Evolutionary conservation across 2,888 invertebrate species (phyloP), one percentile per base, ranked within the genome.

Genomic region (Polymixis flavicincta): DNA sequence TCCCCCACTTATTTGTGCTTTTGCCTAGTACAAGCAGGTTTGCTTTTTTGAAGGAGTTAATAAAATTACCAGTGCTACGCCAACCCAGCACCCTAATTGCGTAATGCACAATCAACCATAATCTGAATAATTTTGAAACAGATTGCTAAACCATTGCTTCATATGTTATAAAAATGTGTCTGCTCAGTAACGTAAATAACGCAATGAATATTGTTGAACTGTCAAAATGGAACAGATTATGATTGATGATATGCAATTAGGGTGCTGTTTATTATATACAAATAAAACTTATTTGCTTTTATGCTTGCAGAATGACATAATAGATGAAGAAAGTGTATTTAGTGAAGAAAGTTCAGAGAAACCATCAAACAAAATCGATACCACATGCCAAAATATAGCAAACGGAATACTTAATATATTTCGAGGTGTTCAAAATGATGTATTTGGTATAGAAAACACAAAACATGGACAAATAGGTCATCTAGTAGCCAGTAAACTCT

Each of bases 391-490:
- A 80, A 89, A 86, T 73, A 82, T 96, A 69, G 94, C 92, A 6
- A 90, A 94, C 59, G 93, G 92, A 77, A 86, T 96, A 79, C 85
- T 92, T 0, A 90, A 89, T 52, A 90, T 94, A 42, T 94, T 96
- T 67, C 90, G 90, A 87, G 92, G 92, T 28, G 89, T 95, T 0
- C 93, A 96, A 87, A 94, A 94, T 90, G 93, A 94, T 85, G 86
- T 90, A 0, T 94, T 95, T 83, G 91, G 92, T 22, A 69, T 94
- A 78, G 92, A 93, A 0, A 91, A 93, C 74, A 89, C 92, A 8
- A 91, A 90, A 85, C 88, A 94, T 89, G 92, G 92, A 3, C 87
- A 88, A 81, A 80, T 96, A 28, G 96, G 95, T 0, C 85, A 88
- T 64, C 83, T 90, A 19, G 92, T 96, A 0, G 89, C 93, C 4